These are phyloP conservation scores for Eumaeus atala DNA, from an alignment of 1,140 invertebrate genomes.

Conservation along the genomic window DNA sequence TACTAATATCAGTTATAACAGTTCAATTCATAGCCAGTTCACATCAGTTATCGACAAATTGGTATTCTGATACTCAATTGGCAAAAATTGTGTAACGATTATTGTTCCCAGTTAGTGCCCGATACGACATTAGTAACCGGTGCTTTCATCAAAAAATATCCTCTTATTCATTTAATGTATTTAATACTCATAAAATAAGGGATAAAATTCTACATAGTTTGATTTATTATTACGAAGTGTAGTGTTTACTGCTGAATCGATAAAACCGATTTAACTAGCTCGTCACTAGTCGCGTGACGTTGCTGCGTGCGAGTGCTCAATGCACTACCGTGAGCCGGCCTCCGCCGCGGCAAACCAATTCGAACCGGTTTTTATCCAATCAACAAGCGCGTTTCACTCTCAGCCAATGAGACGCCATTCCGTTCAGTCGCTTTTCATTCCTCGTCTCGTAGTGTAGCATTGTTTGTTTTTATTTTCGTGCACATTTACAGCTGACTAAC, in stretches of 20 bases:
- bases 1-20: background rate
- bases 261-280: conserved; percentile 30
- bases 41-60: conserved; percentile 38
- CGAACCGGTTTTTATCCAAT: conserved; percentile 62
- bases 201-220: background rate
- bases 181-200: background rate
- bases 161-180: background rate
- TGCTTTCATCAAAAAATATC: conserved; percentile 22
- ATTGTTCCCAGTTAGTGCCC: conserved; percentile 44
- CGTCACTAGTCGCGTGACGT: conserved; percentile 51
- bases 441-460: conserved; percentile 34
- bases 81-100: conserved; percentile 37
- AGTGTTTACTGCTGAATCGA: conserved; percentile 27
- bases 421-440: conserved; percentile 46
- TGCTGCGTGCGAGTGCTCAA: conserved; percentile 18
- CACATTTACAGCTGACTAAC: conserved; percentile 38
- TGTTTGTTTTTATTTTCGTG: conserved; percentile 26
- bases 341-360: conserved; percentile 54
- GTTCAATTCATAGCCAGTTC: conserved; percentile 37
- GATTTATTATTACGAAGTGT: background rate
- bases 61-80: conserved; percentile 38
- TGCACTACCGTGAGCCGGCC: conserved; percentile 58
- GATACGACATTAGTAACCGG: conserved; percentile 24
- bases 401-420: conserved; percentile 58
- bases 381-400: conserved; percentile 45